Base-by-base conservation (phyloP, 2,113 vertebrate genomes). In the Colius striatus region DNA sequence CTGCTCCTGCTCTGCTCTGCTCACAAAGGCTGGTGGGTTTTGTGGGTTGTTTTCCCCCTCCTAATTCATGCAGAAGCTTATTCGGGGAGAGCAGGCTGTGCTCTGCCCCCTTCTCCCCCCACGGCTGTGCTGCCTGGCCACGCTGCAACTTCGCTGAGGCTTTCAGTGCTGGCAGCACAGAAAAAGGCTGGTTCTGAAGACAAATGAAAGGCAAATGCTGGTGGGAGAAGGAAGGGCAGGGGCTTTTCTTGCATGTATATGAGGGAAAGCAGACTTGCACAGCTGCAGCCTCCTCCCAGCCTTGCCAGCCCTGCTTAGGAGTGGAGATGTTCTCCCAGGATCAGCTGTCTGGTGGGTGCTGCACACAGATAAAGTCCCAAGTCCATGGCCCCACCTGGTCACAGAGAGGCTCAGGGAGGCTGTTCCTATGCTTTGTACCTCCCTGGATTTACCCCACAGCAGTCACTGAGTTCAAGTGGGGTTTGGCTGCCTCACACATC, bases 21-120 rank as follows among this genome's bases (percentile, higher is more conserved):
- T 87, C 91, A 96, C 96, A 97, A 97, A 97, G 90, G 87, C 81
- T 48, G 71, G 10, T 41, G 38, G 38, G 9, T 41, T 41, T 41
- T 41, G 1, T 4, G 13, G 32, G 36, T 30, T 30, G 22, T 34
- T 55, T 32, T 32, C 7, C 41, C 26, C 11, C 5, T 15, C 17
- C 66, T 16, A 30, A 47, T 90, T 90, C 87, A 86, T 30, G 54
- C 34, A 1, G 75, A 80, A 77, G 81, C 67, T 87, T n/a, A 57
- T 55, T 65, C 16, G 17, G 45, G 71, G 77, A 58, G 65, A 95
- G 77, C 55, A 5, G 91, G 11, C 53, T 27, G 61, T 4, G n/a
- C 60, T 82, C 71, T 38, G 58, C 53, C 74, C 55, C 26, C 30
- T 23, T 41, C 34, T 67, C 21, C 48, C 32, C 30, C 29, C 4